These are phyloP conservation scores for Sminthurinus aureus DNA, from an alignment of 2,888 invertebrate genomes.

Conservation along the genomic window DNA sequence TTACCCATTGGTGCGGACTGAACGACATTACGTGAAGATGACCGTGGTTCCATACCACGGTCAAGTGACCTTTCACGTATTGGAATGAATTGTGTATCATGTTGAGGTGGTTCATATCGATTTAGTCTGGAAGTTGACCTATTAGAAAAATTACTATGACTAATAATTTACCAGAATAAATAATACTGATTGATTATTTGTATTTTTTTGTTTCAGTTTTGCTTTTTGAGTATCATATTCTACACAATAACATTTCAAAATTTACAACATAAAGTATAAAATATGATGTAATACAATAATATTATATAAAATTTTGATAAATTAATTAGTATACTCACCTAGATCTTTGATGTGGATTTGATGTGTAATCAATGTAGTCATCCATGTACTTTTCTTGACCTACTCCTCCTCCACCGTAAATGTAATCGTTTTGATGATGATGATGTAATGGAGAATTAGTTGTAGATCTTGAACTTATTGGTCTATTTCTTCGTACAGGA, in stretches of 20 bases:
- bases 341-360: conserved; percentile 67
- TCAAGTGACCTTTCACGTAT: conserved; percentile 75
- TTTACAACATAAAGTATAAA: no score
- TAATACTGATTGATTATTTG: no score
- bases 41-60: conserved; percentile 63
- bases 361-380: conserved; percentile 75
- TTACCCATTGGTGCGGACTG: conserved; percentile 62
- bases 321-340: conserved; percentile 28
- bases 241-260: no score
- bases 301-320: no score
- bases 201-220: no score
- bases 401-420: conserved; percentile 43
- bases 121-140: conserved; percentile 64
- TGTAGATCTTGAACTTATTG: conserved; percentile 59
- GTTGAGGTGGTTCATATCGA: conserved; percentile 63
- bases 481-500: conserved; percentile 45
- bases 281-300: no score
- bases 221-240: no score
- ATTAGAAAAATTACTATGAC: not conserved
- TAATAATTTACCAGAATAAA: not conserved
- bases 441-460: conserved; percentile 59
- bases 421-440: conserved; percentile 50
- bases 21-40: conserved; percentile 32
- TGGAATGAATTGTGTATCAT: conserved; percentile 87
- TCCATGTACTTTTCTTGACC: conserved; percentile 42